Evolutionary conservation across 2,888 invertebrate species (phyloP).

Genomic region (Ferrisia virgata): DNA sequence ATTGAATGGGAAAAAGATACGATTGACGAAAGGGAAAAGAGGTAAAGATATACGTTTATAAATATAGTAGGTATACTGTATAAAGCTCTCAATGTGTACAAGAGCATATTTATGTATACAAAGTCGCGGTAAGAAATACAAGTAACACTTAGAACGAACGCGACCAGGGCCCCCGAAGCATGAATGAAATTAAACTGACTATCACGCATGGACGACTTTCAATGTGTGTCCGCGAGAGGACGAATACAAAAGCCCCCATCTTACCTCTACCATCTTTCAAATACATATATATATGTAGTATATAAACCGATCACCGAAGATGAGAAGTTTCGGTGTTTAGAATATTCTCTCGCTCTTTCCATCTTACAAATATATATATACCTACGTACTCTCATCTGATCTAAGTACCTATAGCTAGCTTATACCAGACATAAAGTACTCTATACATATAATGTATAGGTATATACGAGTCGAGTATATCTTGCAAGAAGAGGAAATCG

Average conservation of each 20-base stretch:
- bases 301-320: too few species aligned
- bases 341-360: background rate
- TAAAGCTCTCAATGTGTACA: background rate
- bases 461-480: too few species aligned
- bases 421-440: too few species aligned
- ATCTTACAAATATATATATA: background rate
- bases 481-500: background rate
- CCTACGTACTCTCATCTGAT: background rate
- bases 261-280: background rate
- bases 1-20: background rate
- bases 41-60: background rate
- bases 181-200: slow-evolving; percentile 33
- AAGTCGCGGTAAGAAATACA: background rate
- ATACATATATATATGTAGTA: too few species aligned
- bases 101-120: background rate
- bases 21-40: background rate
- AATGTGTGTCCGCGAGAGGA: slow-evolving; percentile 14
- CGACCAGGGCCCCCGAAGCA: slow-evolving; percentile 19
- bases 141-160: background rate
- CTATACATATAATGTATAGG: too few species aligned
- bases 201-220: slow-evolving; percentile 25
- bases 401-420: too few species aligned
- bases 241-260: background rate
- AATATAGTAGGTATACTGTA: background rate
- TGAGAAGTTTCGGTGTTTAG: background rate